Conservation (phyloP, 2,113 vertebrate species). For the Prionailurus viverrinus region DNA sequence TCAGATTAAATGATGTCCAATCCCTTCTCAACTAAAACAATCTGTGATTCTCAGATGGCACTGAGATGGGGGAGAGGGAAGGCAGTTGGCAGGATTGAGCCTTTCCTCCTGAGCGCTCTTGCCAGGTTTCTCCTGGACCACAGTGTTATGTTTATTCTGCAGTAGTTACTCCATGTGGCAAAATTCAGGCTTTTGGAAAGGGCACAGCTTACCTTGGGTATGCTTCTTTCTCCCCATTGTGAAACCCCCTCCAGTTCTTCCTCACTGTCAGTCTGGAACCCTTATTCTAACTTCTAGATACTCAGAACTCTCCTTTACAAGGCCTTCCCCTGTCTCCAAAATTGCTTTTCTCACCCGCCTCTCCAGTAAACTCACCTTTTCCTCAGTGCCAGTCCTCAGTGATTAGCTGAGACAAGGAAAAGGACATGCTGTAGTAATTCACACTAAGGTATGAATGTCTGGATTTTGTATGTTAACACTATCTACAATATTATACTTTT, state of each 20-base stretch:
- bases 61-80: not conserved
- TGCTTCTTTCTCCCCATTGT: not conserved
- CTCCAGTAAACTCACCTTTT: not conserved
- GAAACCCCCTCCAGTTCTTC: not conserved
- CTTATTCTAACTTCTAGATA: not conserved
- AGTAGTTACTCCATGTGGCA: not conserved
- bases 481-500: not conserved
- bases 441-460: not conserved
- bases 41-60: not conserved
- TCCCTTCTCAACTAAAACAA: not conserved
- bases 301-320: not conserved
- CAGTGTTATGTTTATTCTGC: not conserved
- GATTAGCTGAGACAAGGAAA: not conserved
- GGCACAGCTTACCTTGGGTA: not conserved
- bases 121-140: not conserved
- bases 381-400: not conserved
- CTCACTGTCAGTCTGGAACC: not conserved
- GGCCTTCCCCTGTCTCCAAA: not conserved
- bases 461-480: not conserved
- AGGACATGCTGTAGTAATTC: not conserved
- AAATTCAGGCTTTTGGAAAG: not conserved
- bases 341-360: not conserved
- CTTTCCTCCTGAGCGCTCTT: not conserved
- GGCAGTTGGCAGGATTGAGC: not conserved
- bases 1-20: not conserved